These are phyloP conservation scores for Camponotus vicinus DNA, from an alignment of 1,140 invertebrate genomes.

Conservation along the genomic window DNA sequence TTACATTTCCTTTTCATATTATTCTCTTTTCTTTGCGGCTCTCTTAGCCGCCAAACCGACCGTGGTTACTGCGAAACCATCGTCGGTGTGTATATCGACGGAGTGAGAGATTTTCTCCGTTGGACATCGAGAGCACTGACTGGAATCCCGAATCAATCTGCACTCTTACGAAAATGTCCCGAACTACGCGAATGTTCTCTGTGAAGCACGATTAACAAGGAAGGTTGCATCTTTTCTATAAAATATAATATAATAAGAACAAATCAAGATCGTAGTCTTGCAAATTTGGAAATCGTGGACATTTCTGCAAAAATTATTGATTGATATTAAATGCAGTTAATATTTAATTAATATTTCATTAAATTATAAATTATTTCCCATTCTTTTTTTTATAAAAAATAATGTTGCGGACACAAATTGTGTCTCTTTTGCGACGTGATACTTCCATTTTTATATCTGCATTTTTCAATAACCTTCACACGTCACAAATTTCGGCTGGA, in stretches of 20 bases:
- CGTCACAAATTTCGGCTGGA: constrained; percentile 25
- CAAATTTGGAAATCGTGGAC: not conserved
- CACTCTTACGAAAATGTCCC: constrained; percentile 40
- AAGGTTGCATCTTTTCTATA: constrained; percentile 7
- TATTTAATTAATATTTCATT: not conserved
- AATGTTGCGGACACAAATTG: constrained; percentile 40
- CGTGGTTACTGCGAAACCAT: not conserved
- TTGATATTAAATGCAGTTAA: constrained; percentile 12
- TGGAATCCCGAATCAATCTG: constrained; percentile 54
- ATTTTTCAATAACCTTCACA: constrained; percentile 27
- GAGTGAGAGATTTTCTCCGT: constrained; percentile 7
- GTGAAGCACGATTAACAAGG: constrained; percentile 27
- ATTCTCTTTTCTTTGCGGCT: not conserved
- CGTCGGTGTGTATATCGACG: constrained; percentile 40
- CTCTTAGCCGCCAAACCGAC: not conserved
- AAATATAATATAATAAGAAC: constrained; percentile 8
- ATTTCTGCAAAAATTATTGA: constrained; percentile 33
- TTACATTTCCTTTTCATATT: not conserved
- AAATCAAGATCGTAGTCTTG: constrained; percentile 25
- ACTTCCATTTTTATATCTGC: not conserved
- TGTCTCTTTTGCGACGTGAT: constrained; percentile 4
- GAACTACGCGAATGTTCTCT: not conserved
- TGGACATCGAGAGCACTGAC: constrained; percentile 29
- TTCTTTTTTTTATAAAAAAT: not conserved
- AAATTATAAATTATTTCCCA: not conserved